These are phyloP conservation scores for Synchiropus splendidus DNA, from an alignment of 2,113 vertebrate genomes.

Conservation along the genomic window DNA sequence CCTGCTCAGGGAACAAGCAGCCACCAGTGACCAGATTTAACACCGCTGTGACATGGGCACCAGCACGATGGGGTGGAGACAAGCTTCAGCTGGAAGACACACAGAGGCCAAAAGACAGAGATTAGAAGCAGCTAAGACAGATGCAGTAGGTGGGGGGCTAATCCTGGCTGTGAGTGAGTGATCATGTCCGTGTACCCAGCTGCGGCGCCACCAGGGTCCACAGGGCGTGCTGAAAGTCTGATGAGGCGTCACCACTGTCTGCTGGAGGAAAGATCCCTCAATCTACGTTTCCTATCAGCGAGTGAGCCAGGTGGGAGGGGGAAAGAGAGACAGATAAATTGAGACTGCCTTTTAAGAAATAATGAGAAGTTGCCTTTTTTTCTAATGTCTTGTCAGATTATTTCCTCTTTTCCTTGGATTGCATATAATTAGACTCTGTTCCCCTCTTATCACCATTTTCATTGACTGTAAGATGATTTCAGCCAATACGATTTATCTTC, in stretches of 20 bases:
- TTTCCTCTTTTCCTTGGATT: background rate
- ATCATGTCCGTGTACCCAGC: slow-evolving; percentile 64
- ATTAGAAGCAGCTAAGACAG: slow-evolving; percentile 43
- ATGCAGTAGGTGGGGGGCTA: slow-evolving; percentile 48
- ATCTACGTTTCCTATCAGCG: slow-evolving; percentile 42
- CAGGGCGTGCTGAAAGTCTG: slow-evolving; percentile 61
- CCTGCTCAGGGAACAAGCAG: slow-evolving; percentile 25
- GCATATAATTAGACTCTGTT: too few species aligned
- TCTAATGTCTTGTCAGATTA: slow-evolving; percentile 11
- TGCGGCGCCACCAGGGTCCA: slow-evolving; percentile 63
- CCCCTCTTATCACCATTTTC: too few species aligned
- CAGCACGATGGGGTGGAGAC: slow-evolving; percentile 42
- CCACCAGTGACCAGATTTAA: slow-evolving; percentile 41
- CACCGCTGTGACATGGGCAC: slow-evolving; percentile 42
- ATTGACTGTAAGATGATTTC: too few species aligned
- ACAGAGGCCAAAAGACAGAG: slow-evolving; percentile 52
- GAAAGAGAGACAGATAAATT: slow-evolving; percentile 1
- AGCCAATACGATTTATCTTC: too few species aligned
- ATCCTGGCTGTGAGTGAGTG: slow-evolving; percentile 66
- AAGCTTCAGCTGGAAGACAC: slow-evolving; percentile 29
- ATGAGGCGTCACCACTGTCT: slow-evolving; percentile 62
- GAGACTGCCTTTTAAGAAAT: too few species aligned
- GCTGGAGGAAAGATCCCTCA: slow-evolving; percentile 48
- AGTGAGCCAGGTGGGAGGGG: slow-evolving; percentile 21
- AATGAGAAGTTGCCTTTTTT: slow-evolving; percentile 3